A percentile compares a stretch with the other conserved stretches of the same genome.
Evolutionary conservation across 2,888 invertebrate species (phyloP).

Genomic region (Drepanosiphum platanoidis): DNA sequence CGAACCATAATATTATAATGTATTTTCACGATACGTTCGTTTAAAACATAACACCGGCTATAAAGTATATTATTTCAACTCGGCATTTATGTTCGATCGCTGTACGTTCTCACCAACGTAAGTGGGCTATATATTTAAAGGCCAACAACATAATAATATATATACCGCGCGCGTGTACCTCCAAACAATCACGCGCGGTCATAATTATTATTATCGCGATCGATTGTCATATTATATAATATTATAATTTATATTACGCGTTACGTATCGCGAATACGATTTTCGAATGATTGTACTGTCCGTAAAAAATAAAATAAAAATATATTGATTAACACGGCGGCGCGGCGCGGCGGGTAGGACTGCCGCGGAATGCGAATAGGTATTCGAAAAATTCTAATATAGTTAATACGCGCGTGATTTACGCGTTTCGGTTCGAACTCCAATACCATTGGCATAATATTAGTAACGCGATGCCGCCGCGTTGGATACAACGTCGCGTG

Average conservation of each 20-base stretch:
- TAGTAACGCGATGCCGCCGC: too few relatives aligned
- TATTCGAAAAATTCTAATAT: neutral
- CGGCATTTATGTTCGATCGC: neutral
- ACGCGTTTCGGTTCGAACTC: neutral
- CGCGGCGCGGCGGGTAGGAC: neutral
- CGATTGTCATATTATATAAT: neutral
- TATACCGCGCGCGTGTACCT: too few relatives aligned
- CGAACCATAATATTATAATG: neutral
- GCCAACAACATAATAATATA: too few relatives aligned
- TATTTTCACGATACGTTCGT: too few relatives aligned
- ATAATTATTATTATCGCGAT: neutral
- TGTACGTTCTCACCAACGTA: neutral
- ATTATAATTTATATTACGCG: too few relatives aligned
- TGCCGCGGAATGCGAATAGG: neutral
- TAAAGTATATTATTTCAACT: neutral
- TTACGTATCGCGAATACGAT: too few relatives aligned
- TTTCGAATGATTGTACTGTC: too few relatives aligned
- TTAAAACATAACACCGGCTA: neutral
- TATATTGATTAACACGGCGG: too few relatives aligned
- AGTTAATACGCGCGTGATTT: neutral
- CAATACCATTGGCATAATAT: too few relatives aligned
- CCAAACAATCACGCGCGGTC: neutral
- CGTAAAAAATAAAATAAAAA: too few relatives aligned
- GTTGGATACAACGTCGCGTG: too few relatives aligned
- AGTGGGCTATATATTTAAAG: neutral